These are phyloP conservation scores for Paradoxurus hermaphroditus DNA, from an alignment of 2,113 vertebrate species.

Conservation along the genomic window DNA sequence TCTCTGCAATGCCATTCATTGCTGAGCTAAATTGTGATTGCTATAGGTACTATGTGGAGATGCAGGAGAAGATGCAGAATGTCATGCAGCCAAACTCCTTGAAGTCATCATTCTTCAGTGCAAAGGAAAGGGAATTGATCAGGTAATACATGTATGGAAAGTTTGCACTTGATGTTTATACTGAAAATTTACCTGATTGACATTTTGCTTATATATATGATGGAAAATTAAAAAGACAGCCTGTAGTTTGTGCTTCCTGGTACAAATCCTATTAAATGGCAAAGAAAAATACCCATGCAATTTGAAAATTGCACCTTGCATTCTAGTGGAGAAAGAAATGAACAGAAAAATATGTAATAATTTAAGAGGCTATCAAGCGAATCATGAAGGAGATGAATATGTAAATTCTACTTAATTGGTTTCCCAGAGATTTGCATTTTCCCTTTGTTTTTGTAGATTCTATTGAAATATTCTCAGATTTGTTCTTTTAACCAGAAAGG, in stretches of 20 bases:
- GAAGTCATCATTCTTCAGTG: slow-evolving; percentile 98
- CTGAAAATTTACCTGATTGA: neutral
- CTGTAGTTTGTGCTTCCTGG: neutral
- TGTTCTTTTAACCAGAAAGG: neutral
- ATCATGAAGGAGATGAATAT: neutral
- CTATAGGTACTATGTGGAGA: slow-evolving; percentile 92
- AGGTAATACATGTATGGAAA: slow-evolving; percentile 82
- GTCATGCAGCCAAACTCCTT: slow-evolving; percentile 96
- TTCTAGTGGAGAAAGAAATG: neutral
- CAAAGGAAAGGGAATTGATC: slow-evolving; percentile 94
- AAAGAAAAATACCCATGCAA: neutral
- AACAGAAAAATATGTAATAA: neutral
- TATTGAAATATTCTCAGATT: neutral
- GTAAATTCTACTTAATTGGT: neutral
- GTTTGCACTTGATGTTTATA: neutral
- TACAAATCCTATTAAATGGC: neutral
- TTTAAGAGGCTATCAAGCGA: neutral
- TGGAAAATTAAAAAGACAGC: neutral
- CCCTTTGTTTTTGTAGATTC: neutral
- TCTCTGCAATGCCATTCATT: neutral
- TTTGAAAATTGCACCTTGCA: neutral
- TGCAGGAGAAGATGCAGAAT: slow-evolving; percentile 95
- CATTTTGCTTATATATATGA: neutral
- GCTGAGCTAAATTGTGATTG: slow-evolving; percentile 32
- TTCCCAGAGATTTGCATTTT: neutral